phyloP scores from a whole-genome alignment of 2,113 vertebrate species.

The Rhinolophus ferrumequinum region DNA sequence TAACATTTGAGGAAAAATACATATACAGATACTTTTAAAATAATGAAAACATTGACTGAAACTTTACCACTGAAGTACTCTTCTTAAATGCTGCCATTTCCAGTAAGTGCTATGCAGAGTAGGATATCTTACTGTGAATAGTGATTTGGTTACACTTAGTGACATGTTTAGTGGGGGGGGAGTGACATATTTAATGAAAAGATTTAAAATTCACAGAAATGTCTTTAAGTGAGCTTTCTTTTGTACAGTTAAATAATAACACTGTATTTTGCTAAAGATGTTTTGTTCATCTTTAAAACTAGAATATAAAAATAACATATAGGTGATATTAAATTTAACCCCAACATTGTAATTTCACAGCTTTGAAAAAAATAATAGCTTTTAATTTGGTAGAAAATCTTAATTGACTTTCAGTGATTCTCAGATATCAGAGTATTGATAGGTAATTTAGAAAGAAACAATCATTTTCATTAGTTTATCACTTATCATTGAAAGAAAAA shows the following conservation, averaged over 20 bases:
- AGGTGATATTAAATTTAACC: not conserved
- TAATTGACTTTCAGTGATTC: constrained; percentile 35
- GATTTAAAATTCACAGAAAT: not conserved
- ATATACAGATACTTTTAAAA: not conserved
- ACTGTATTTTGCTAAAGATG: not conserved
- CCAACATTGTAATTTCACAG: not conserved
- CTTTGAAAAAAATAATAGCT: not conserved
- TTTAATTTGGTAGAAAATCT: constrained; percentile 12
- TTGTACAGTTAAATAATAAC: not conserved
- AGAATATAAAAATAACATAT: not conserved
- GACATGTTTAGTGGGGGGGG: not conserved
- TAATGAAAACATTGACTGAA: not conserved
- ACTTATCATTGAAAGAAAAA: not conserved
- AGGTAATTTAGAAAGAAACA: constrained; percentile 13
- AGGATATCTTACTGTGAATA: not conserved
- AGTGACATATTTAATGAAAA: not conserved
- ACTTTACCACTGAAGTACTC: not conserved
- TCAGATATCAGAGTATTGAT: not conserved
- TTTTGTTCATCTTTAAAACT: constrained; percentile 5
- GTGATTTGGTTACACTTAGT: not conserved
- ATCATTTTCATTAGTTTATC: not conserved
- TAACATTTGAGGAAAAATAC: not conserved
- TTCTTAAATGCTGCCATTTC: not conserved
- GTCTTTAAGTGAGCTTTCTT: constrained; percentile 24
- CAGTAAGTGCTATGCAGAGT: not conserved